These are phyloP conservation scores for Cistogaster globosa DNA, from an alignment of 2,888 invertebrate genomes.

Conservation along the genomic window DNA sequence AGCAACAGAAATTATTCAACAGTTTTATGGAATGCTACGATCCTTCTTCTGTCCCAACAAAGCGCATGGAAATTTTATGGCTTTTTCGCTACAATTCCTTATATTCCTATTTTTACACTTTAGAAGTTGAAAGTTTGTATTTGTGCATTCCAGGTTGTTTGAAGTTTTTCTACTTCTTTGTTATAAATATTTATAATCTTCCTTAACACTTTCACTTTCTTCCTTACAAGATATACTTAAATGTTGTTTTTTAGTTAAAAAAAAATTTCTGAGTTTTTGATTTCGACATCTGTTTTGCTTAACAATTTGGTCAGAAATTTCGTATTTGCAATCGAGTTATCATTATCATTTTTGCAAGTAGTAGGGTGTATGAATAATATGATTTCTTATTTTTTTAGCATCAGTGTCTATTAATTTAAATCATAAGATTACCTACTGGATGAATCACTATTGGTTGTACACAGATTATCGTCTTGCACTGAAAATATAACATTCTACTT, in stretches of 20 bases:
- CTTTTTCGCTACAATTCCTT: neutral
- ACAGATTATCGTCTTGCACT: conserved; percentile 43
- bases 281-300: too few species aligned
- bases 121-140: neutral
- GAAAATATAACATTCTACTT: too few species aligned
- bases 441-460: conserved; percentile 43
- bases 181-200: conserved; percentile 13
- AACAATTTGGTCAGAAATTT: too few species aligned
- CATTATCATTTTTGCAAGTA: neutral
- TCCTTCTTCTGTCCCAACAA: too few species aligned
- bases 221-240: conserved; percentile 8
- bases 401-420: neutral
- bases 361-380: neutral
- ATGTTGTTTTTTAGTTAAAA: neutral
- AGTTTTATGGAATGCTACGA: too few species aligned
- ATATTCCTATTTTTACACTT: neutral
- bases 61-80: too few species aligned
- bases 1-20: too few species aligned
- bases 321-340: neutral
- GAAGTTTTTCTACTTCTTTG: neutral
- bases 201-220: neutral
- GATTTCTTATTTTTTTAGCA: neutral
- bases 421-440: conserved; percentile 37
- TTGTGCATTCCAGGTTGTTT: neutral
- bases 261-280: neutral